Conservation (phyloP, 2,797 vertebrate species). For the Tokudaia muenninki region DNA sequence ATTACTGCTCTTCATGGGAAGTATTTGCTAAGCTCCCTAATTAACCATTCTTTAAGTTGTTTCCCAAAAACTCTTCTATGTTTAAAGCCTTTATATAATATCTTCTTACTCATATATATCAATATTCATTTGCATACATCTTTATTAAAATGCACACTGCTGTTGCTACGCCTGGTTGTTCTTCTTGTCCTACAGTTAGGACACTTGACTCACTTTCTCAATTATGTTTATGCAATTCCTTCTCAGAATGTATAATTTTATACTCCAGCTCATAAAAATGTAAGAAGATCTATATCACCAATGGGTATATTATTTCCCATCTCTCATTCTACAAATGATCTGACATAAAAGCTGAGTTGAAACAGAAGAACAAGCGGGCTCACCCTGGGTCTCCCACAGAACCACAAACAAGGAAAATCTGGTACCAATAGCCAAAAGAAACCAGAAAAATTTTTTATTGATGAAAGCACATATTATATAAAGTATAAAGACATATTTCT, state of each 20-base stretch:
- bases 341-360: not conserved
- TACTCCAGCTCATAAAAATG: not conserved
- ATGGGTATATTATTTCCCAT: not conserved
- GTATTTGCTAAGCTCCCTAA: not conserved
- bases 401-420: not conserved
- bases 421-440: not conserved
- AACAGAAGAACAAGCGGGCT: not conserved
- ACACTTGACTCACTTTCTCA: not conserved
- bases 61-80: not conserved
- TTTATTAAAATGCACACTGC: not conserved
- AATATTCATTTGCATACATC: not conserved
- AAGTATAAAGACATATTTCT: not conserved
- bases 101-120: not conserved
- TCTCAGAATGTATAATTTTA: not conserved
- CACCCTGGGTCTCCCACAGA: not conserved
- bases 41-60: not conserved
- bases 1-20: not conserved
- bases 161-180: not conserved
- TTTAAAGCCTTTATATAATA: not conserved
- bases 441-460: not conserved
- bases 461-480: not conserved
- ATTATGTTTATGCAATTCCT: slow-evolving; percentile 11
- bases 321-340: not conserved
- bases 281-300: not conserved
- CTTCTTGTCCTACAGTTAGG: not conserved